Conservation (phyloP, 1,140 invertebrate genomes). For the Drosophila nebulosa region DNA sequence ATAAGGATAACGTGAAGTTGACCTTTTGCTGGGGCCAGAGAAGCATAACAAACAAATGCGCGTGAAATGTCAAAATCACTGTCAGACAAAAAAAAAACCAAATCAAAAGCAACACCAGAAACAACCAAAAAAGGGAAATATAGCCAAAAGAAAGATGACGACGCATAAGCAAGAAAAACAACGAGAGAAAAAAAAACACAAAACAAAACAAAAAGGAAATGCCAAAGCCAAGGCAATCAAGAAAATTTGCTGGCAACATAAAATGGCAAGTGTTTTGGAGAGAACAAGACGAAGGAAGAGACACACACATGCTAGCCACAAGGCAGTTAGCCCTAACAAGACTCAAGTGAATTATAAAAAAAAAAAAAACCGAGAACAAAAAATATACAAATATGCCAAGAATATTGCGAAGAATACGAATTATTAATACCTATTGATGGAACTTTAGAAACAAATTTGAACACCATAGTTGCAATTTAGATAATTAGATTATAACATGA, state of each 20-base stretch:
- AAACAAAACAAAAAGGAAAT: conserved; percentile 32
- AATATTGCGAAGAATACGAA: neutral
- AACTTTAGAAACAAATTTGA: neutral
- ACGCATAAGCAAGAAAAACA: conserved; percentile 58
- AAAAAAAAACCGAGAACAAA: conserved; percentile 21
- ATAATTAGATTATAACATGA: too few relatives aligned
- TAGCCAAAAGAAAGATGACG: conserved; percentile 57
- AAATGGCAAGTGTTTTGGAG: conserved; percentile 43
- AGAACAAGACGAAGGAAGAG: neutral
- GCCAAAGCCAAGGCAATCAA: conserved; percentile 70
- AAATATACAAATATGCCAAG: neutral
- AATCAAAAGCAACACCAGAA: neutral
- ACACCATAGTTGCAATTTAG: too few relatives aligned
- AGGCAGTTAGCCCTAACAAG: conserved; percentile 37
- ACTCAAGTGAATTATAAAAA: conserved; percentile 50
- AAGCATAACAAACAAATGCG: conserved; percentile 68
- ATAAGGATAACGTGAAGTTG: conserved; percentile 49
- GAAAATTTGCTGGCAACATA: conserved; percentile 58
- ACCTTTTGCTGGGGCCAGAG: conserved; percentile 53
- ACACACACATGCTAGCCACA: conserved; percentile 19
- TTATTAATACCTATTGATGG: conserved; percentile 28
- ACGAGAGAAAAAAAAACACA: neutral
- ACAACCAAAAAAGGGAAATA: neutral
- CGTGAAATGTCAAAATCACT: conserved; percentile 78
- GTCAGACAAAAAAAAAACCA: conserved; percentile 26